Evolutionary conservation across 2,888 invertebrate genomes (phyloP), one percentile per base, ranked within the genome.

Genomic region (Gonocerus acuteangulatus): DNA sequence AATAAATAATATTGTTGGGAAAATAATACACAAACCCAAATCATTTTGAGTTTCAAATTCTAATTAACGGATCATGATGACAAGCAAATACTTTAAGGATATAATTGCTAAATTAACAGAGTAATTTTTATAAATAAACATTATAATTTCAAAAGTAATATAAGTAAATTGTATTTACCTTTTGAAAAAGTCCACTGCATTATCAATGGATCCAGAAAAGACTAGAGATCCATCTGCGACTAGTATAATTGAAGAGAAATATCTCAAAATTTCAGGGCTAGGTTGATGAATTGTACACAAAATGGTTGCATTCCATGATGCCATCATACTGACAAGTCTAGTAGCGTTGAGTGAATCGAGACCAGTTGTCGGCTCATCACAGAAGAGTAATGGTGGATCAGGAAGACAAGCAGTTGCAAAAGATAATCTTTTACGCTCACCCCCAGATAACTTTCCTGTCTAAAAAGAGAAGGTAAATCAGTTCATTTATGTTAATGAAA

Each of bases 241-340:
- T 44, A 95, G 75, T 64, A 95, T 82, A 15, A 86, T 76, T 66
- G 82, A 81, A 70, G 91, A 86, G 71, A 95, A 95, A 76, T 88
- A 81, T 1, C 85, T 83, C 74, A 92, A 91, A 61, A 90, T 76
- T 69, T 91, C 89, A 0, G 90, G 89, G 2, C 90, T 90, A 0
- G 95, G 95, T 75, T 95, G 95, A 74, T 95, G 95, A 68, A 95
- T 95, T 18, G 95, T 95, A 72, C 92, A 92, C 60, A 95, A 78
- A 36, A 95, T 85, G 0, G 93, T 92, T 16, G 91, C 90, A n/a
- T 60, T 59, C 67, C 83, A 82, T 65, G 79, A 77, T 23, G 83
- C 81, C 70, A 90, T 80, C 54, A 87, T 79, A 4, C 80, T 77
- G 60, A 89, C 83, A 61, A 96, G 78, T 72, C 87, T 89, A 72